Evolutionary conservation across 2,888 invertebrate genomes (phyloP).

Genomic region (Erannis defoliaria): DNA sequence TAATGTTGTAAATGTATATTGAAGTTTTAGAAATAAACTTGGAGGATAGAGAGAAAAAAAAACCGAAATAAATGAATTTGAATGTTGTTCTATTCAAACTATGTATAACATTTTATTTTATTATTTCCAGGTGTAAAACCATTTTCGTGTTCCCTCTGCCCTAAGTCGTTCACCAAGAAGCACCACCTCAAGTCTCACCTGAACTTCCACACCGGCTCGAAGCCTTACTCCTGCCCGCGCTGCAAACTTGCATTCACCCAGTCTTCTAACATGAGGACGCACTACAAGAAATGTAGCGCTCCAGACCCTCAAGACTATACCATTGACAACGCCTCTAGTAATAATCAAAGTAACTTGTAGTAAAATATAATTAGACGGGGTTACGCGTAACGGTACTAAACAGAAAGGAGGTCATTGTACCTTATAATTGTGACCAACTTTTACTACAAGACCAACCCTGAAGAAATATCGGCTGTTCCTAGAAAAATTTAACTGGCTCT

Average conservation of each 20-base stretch:
- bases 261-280: constrained; percentile 95
- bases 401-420: too few relatives aligned
- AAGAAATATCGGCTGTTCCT: too few relatives aligned
- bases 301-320: constrained; percentile 43
- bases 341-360: constrained; percentile 16
- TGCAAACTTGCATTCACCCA: constrained; percentile 93
- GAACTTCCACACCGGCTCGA: constrained; percentile 94
- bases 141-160: constrained; percentile 88
- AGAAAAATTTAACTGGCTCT: too few relatives aligned
- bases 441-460: too few relatives aligned
- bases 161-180: constrained; percentile 94
- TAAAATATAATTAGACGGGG: not conserved
- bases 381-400: too few relatives aligned
- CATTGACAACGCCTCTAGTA: constrained; percentile 6
- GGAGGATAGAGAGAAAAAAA: too few relatives aligned
- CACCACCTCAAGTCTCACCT: constrained; percentile 94
- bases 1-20: too few relatives aligned
- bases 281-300: constrained; percentile 91
- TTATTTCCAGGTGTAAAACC: constrained; percentile 90
- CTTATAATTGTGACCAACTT: too few relatives aligned
- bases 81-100: too few relatives aligned
- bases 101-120: not conserved
- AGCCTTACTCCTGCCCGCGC: constrained; percentile 88
- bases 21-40: too few relatives aligned
- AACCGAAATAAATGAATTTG: too few relatives aligned